Percentiles rank a stretch among this genome's conserved stretches.
These are phyloP conservation scores for Nematolebias whitei DNA, from an alignment of 2,113 vertebrate genomes.

Conservation along the genomic window DNA sequence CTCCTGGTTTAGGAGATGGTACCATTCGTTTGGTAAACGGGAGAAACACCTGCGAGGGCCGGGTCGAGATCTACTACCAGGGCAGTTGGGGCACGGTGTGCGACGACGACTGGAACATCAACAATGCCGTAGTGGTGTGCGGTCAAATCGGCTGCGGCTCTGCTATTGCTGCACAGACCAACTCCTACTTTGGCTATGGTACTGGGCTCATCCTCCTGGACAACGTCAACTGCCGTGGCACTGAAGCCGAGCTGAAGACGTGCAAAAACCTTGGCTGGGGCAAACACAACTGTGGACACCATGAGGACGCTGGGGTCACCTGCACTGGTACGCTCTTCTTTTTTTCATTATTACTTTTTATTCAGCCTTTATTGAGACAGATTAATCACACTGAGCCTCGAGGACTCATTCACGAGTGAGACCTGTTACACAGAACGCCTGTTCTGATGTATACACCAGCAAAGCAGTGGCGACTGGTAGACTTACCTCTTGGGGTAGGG, in stretches of 20 bases:
- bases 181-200: constrained; percentile 91
- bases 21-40: constrained; percentile 86
- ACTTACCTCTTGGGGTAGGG: too few relatives aligned
- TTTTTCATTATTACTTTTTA: too few relatives aligned
- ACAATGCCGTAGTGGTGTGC: constrained; percentile 89
- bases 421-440: too few relatives aligned
- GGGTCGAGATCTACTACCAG: constrained; percentile 90
- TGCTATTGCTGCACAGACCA: constrained; percentile 82
- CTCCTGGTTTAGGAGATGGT: constrained; percentile 83
- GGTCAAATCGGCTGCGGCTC: constrained; percentile 87
- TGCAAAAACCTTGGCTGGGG: constrained; percentile 94
- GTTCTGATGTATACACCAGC: background rate
- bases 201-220: constrained; percentile 90
- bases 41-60: constrained; percentile 83
- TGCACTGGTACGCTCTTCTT: constrained; percentile 82
- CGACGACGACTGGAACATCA: constrained; percentile 91
- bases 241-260: constrained; percentile 77
- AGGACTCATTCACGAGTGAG: too few relatives aligned
- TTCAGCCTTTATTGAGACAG: too few relatives aligned
- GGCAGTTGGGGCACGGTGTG: constrained; percentile 95
- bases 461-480: background rate
- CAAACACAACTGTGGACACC: constrained; percentile 95
- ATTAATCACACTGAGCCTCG: too few relatives aligned
- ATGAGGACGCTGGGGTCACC: constrained; percentile 91
- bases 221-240: constrained; percentile 89